These are phyloP conservation scores for Mayetiola destructor DNA, from an alignment of 2,888 invertebrate species.

Conservation along the genomic window DNA sequence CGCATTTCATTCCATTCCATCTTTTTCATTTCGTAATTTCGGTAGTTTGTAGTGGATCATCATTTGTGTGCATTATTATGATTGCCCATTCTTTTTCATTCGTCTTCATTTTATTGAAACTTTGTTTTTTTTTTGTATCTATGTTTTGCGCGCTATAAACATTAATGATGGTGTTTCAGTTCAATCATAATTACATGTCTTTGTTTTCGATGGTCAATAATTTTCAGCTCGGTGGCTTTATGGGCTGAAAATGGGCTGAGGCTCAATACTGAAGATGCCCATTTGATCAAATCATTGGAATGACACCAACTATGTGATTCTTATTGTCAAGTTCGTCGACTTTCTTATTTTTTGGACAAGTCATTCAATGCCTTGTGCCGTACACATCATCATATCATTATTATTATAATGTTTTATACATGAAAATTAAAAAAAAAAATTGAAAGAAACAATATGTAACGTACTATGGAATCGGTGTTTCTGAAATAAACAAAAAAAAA, in stretches of 20 bases:
- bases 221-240: background rate
- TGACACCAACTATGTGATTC: background rate
- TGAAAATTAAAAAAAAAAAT: background rate
- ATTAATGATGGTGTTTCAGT: conserved; percentile 1
- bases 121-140: background rate
- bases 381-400: too few relatives aligned
- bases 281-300: too few relatives aligned
- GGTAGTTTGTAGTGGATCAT: too few relatives aligned
- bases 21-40: too few relatives aligned
- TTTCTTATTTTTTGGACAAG: too few relatives aligned
- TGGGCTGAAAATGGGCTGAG: background rate
- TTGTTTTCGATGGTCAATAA: conserved; percentile 6
- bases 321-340: conserved; percentile 6
- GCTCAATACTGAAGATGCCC: background rate
- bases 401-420: too few relatives aligned
- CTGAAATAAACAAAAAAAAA: background rate
- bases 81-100: too few relatives aligned
- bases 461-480: background rate
- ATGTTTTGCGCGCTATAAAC: too few relatives aligned
- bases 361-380: too few relatives aligned
- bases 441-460: background rate
- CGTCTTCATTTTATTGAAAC: too few relatives aligned
- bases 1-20: too few relatives aligned
- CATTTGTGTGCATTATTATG: too few relatives aligned
- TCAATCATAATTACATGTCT: conserved; percentile 8